Conservation (phyloP, 2,113 vertebrate species). For the Spheniscus mendiculus region DNA sequence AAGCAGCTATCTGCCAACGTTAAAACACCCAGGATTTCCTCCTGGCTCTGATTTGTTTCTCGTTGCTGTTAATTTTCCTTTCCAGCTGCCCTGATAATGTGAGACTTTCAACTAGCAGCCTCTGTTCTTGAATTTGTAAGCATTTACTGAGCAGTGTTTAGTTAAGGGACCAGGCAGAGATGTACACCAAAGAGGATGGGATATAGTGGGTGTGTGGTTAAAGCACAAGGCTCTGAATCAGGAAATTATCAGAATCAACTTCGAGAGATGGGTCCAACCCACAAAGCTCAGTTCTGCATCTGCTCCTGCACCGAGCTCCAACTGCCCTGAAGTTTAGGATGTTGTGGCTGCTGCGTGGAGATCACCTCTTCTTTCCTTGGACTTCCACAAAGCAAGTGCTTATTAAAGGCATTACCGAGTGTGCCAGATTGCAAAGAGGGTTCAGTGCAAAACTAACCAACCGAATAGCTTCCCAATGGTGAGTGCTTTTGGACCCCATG, state of each 20-base stretch:
- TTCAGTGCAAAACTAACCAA: not conserved
- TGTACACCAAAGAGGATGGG: not conserved
- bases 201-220: not conserved
- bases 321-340: not conserved
- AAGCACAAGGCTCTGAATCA: not conserved
- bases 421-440: not conserved
- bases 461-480: fast-evolving
- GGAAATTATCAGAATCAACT: constrained; percentile 7
- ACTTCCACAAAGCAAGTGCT: not conserved
- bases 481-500: not conserved
- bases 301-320: not conserved
- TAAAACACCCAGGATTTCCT: not conserved
- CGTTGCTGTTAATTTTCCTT: not conserved
- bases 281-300: not conserved
- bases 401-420: not conserved
- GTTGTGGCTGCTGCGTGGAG: not conserved
- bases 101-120: not conserved
- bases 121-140: not conserved
- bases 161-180: not conserved
- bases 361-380: not conserved
- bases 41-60: not conserved
- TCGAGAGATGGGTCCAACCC: not conserved
- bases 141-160: not conserved
- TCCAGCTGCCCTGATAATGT: not conserved
- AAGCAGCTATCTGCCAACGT: not conserved